phyloP scores from a whole-genome alignment of 2,113 vertebrate genomes.

The Toxostoma redivivum region DNA sequence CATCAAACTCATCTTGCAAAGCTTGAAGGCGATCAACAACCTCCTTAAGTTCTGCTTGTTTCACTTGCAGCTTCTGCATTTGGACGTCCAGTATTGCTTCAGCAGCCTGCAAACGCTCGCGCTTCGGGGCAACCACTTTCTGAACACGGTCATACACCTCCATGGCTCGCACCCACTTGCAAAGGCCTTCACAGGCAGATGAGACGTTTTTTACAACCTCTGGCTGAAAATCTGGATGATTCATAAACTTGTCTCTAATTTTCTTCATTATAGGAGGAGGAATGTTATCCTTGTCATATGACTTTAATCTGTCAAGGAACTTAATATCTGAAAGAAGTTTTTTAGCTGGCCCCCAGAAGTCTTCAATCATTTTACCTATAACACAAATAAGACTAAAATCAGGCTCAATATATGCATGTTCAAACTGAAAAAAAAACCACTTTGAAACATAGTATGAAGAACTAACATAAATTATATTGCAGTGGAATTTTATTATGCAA shows the following conservation, averaged over 20 bases:
- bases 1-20: constrained; percentile 79
- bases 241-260: constrained; percentile 86
- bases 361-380: constrained; percentile 92
- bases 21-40: constrained; percentile 82
- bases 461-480: neutral
- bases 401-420: neutral
- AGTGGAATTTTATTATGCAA: neutral
- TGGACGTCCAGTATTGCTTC: constrained; percentile 76
- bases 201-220: constrained; percentile 88
- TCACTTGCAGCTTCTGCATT: constrained; percentile 80
- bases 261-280: constrained; percentile 78
- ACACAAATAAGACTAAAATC: neutral
- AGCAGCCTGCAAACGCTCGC: constrained; percentile 76
- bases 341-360: constrained; percentile 89
- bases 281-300: constrained; percentile 88
- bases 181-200: constrained; percentile 90
- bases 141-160: constrained; percentile 88
- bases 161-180: constrained; percentile 93
- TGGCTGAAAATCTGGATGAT: constrained; percentile 87
- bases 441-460: neutral
- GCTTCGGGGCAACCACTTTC: constrained; percentile 89
- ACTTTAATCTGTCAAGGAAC: constrained; percentile 87
- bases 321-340: constrained; percentile 89
- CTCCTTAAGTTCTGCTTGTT: constrained; percentile 84
- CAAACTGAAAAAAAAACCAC: neutral